Conservation (phyloP, 2,888 invertebrate species). For the Campoplex capitator region DNA sequence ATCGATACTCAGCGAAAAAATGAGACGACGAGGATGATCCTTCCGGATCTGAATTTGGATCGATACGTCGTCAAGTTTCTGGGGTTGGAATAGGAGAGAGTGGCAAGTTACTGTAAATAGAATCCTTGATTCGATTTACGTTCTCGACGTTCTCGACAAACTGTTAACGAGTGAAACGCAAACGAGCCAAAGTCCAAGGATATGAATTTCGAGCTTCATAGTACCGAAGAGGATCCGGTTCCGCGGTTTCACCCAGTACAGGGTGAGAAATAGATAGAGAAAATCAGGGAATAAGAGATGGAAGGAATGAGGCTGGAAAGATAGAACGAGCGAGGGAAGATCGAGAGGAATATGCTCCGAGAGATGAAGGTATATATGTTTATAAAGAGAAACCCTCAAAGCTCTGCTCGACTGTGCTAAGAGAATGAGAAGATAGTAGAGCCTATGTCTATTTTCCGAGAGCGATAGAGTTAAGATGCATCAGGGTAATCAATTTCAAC, state of each 20-base stretch:
- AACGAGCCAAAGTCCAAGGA: constrained; percentile 45
- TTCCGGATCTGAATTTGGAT: background rate
- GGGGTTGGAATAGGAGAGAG: background rate
- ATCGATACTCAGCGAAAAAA: background rate
- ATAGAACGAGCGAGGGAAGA: background rate
- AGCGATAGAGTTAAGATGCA: constrained; percentile 17
- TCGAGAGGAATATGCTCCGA: constrained; percentile 10
- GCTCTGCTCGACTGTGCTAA: background rate
- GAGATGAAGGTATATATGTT: background rate
- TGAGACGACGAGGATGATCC: background rate
- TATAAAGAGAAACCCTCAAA: background rate
- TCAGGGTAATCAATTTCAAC: constrained; percentile 64
- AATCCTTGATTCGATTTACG: constrained; percentile 7
- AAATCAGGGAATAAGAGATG: background rate
- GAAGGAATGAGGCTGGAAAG: background rate
- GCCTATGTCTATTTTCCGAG: background rate
- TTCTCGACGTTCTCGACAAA: background rate
- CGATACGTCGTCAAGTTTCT: background rate
- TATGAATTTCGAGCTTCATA: constrained; percentile 48
- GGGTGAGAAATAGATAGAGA: background rate
- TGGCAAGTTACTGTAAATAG: background rate
- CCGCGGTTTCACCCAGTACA: constrained; percentile 37
- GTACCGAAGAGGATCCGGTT: constrained; percentile 23
- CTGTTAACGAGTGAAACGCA: constrained; percentile 38
- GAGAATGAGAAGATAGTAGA: background rate